Conservation (phyloP, 2,797 vertebrate genomes). For the Sandelia bainsii region DNA sequence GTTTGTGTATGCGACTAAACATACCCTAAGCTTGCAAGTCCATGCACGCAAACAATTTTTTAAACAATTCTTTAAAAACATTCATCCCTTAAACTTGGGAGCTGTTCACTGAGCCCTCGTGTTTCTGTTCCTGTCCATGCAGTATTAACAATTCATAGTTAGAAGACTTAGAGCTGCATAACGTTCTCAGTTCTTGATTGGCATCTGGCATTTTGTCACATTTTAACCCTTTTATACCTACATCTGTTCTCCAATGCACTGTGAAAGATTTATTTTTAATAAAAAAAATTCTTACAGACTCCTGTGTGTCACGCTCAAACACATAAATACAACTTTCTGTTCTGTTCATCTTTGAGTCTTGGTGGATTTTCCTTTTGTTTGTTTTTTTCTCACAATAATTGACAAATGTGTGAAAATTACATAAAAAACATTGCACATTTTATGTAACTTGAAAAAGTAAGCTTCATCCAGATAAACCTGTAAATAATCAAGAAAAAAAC, state of each 20-base stretch:
- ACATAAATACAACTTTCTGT: background rate
- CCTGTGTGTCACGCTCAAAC: background rate
- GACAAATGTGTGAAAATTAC: constrained; percentile 8
- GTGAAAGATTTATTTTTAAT: constrained; percentile 62
- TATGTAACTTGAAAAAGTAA: constrained; percentile 1
- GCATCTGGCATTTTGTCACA: background rate
- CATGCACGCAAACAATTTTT: constrained; percentile 5
- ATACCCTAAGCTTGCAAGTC: constrained; percentile 19
- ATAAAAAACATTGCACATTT: background rate
- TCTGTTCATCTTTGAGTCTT: background rate
- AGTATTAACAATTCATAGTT: constrained; percentile 22
- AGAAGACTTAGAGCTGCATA: background rate
- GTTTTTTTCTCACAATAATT: background rate
- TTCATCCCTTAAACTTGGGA: background rate
- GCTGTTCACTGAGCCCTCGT: background rate
- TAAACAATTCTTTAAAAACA: background rate
- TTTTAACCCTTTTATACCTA: constrained; percentile 21
- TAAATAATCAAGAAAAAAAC: too few relatives aligned
- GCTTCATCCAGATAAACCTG: background rate
- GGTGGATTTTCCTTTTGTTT: too few relatives aligned
- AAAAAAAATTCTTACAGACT: constrained; percentile 52
- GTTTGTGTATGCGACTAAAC: constrained; percentile 11
- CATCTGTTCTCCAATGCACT: constrained; percentile 38
- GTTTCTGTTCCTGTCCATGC: constrained; percentile 3
- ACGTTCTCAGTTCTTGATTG: constrained; percentile 6